Conservation (phyloP, 1,140 invertebrate species). For the Luehdorfia chinensis region DNA sequence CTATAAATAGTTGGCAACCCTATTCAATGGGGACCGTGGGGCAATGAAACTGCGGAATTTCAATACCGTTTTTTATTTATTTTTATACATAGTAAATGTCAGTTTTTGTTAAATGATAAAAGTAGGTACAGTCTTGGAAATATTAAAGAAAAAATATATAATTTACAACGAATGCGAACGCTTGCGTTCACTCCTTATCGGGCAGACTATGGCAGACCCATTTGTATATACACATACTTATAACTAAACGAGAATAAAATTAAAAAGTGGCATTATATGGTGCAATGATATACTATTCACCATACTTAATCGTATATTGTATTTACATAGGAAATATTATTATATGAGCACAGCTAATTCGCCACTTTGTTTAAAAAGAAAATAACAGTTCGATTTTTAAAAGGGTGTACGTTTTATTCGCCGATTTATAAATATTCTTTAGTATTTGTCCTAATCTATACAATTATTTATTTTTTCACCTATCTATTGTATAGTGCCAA, state of each 20-base stretch:
- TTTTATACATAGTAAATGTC: conserved; percentile 71
- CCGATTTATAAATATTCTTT: conserved; percentile 49
- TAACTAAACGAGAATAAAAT: conserved; percentile 39
- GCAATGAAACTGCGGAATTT: conserved; percentile 53
- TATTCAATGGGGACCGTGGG: too few relatives aligned
- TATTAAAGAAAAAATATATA: conserved; percentile 64
- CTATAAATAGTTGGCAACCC: too few relatives aligned
- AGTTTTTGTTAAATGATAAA: conserved; percentile 66
- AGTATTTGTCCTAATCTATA: conserved; percentile 49
- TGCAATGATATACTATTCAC: conserved; percentile 21
- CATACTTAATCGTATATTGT: conserved; percentile 32
- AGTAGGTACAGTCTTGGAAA: conserved; percentile 71
- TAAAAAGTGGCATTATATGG: conserved; percentile 39
- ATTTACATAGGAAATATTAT: conserved; percentile 48
- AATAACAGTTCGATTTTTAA: conserved; percentile 28
- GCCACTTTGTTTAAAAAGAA: conserved; percentile 24
- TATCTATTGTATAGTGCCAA: conserved; percentile 60
- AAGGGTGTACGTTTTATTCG: conserved; percentile 22
- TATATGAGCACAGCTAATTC: conserved; percentile 39
- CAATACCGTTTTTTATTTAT: conserved; percentile 59
- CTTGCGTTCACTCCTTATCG: conserved; percentile 21
- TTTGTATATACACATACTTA: conserved; percentile 44
- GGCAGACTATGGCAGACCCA: conserved; percentile 27
- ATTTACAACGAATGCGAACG: conserved; percentile 54
- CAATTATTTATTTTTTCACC: conserved; percentile 59